These are phyloP conservation scores for Noctua pronuba DNA, from an alignment of 2,888 invertebrate species.

Conservation along the genomic window DNA sequence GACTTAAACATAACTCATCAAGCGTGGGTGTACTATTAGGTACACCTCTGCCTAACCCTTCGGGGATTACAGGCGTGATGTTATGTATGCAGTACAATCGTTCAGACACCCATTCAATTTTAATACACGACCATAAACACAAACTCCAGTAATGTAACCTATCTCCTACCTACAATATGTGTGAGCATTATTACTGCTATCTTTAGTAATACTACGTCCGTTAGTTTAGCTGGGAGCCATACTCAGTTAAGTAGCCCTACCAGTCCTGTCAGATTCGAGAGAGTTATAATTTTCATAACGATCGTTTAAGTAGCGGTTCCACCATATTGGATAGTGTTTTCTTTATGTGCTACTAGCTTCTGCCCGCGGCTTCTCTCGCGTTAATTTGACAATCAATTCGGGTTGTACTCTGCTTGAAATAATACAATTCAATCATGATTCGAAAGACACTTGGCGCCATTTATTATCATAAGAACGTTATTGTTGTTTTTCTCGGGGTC, in stretches of 20 bases:
- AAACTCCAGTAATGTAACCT: slow-evolving; percentile 1
- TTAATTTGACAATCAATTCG: too few relatives aligned
- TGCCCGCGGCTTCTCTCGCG: too few relatives aligned
- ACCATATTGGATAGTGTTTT: slow-evolving; percentile 9
- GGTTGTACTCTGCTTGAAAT: too few relatives aligned
- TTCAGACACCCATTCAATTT: background rate
- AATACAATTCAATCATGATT: too few relatives aligned
- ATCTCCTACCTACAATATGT: slow-evolving; percentile 17
- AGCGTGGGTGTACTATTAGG: background rate
- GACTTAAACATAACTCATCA: background rate
- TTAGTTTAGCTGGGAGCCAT: slow-evolving; percentile 51
- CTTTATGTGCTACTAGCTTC: too few relatives aligned
- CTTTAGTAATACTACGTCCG: slow-evolving; percentile 42
- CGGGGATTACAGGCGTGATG: accelerated
- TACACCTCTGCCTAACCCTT: too few relatives aligned
- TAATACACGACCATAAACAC: background rate
- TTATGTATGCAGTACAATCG: background rate
- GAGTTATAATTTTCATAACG: slow-evolving; percentile 57
- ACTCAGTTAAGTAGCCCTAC: slow-evolving; percentile 37
- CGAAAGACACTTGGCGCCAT: too few relatives aligned
- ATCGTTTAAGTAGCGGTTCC: slow-evolving; percentile 34
- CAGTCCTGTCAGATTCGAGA: slow-evolving; percentile 36
- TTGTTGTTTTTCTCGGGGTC: too few relatives aligned
- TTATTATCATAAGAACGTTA: too few relatives aligned
- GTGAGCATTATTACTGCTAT: slow-evolving; percentile 54